These are phyloP conservation scores for Phalacrocorax pelagicus DNA, from an alignment of 2,113 vertebrate species.

Conservation along the genomic window DNA sequence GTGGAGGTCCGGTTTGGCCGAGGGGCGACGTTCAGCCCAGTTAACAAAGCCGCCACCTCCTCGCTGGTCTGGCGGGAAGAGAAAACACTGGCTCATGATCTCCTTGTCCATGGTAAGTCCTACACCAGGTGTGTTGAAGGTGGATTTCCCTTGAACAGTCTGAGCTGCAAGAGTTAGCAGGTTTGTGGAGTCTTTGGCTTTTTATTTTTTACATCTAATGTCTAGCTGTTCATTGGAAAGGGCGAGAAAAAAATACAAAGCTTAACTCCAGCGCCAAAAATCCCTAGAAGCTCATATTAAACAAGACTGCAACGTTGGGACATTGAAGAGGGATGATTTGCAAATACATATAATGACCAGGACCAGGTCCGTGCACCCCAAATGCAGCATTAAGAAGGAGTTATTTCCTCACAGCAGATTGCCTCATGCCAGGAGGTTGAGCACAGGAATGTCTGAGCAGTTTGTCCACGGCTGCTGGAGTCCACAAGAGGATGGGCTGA, in stretches of 20 bases:
- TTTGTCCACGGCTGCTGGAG: not conserved
- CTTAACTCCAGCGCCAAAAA: not conserved
- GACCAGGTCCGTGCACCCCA: fast-evolving
- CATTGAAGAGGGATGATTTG: fast-evolving
- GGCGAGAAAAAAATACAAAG: not conserved
- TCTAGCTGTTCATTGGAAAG: not conserved
- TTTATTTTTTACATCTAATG: not conserved
- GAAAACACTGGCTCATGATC: fast-evolving
- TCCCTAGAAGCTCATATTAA: not conserved
- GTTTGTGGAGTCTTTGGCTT: not conserved
- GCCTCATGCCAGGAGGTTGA: not conserved
- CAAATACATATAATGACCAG: not conserved
- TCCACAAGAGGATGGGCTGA: not conserved
- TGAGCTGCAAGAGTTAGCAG: not conserved
- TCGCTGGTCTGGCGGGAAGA: not conserved
- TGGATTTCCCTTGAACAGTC: not conserved
- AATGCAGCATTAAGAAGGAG: fast-evolving
- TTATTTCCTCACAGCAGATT: not conserved
- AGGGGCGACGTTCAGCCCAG: not conserved
- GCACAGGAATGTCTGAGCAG: not conserved
- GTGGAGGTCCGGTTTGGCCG: not conserved
- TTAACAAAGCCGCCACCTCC: not conserved
- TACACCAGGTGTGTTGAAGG: fast-evolving
- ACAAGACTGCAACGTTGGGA: fast-evolving
- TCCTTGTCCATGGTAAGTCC: not conserved